Base-by-base conservation (phyloP, 2,113 vertebrate genomes). In the Romanogobio albipinnatus region DNA sequence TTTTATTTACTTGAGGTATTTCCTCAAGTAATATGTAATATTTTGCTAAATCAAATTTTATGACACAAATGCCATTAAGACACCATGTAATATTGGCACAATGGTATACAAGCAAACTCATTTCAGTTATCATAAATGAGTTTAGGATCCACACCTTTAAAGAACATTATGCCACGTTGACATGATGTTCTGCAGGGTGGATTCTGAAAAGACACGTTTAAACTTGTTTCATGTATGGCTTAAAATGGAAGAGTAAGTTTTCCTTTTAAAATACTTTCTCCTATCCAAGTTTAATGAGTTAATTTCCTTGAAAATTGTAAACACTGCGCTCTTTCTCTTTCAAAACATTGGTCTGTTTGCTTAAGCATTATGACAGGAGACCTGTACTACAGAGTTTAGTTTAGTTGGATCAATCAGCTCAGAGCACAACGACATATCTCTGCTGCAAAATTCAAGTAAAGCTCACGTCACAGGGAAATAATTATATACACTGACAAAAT, bases 191-290 rank as follows among this genome's bases (percentile, higher is more conserved):
- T 5, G 26, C 51, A 58, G 68, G 62, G 64, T 82, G 64, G 51
- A 70, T 82, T 82, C 64, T 64, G 39, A 64, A 73, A 47, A 68
- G 59, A 43, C 64, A n/a, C 9, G 80, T 51, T 56, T 26, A 33
- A 68, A 53, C 80, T 19, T 22, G 70, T 73, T 45, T 73, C 19
- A 73, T 75, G 24, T 33, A 15, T 64, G 62, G 13, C 26, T 64
- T 64, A 33, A 58, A 62, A 5, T 64, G 62, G 13, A 26, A 62
- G 58, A 19, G 53, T 19, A 7, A 1, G 5, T 10, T 26, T 7
- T 13, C 29, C 1, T 64, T 29, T 17, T 66, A 17, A 33, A 66
- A 66, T 68, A 68, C 15, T 70, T 39, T 70, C 66, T 19, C 3
- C 9, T 9, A 19, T 70, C 66, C 33, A 70, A 39, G 33, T 22